phyloP scores from a whole-genome alignment of 2,113 vertebrate species.

The Brachyhypopomus occidentalis region DNA sequence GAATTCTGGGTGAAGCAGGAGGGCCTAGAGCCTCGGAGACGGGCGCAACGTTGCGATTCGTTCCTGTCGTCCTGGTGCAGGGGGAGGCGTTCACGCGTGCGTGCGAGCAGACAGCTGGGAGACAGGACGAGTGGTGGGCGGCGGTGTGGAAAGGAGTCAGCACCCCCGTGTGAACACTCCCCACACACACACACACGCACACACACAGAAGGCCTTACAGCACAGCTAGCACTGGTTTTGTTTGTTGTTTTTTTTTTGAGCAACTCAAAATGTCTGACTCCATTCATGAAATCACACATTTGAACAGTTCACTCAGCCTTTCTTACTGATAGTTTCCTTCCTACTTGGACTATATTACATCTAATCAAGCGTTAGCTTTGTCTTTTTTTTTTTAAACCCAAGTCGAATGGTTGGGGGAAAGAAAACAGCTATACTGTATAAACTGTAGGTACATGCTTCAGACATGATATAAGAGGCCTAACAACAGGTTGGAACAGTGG shows the following conservation, averaged over 20 bases:
- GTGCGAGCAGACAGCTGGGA: background rate
- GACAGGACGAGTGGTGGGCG: background rate
- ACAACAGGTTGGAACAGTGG: constrained; percentile 12
- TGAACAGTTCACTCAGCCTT: no score
- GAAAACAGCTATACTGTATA: background rate
- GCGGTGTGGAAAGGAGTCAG: constrained; percentile 3
- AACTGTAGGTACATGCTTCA: background rate
- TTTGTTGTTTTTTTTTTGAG: no score
- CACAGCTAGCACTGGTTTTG: background rate
- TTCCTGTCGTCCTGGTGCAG: constrained; percentile 33
- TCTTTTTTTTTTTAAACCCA: background rate
- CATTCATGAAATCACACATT: no score
- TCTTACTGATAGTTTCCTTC: no score
- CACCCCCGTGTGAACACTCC: constrained; percentile 30
- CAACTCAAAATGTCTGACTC: no score
- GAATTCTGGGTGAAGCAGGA: constrained; percentile 22
- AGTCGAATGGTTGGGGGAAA: background rate
- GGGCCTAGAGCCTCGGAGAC: background rate
- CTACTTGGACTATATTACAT: no score
- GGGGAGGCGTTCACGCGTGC: constrained; percentile 14
- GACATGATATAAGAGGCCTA: background rate
- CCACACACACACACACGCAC: background rate
- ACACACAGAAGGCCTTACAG: background rate
- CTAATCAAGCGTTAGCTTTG: no score
- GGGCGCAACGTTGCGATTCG: background rate